Evolutionary conservation across 2,888 invertebrate species (phyloP), one percentile per base, ranked within the genome.

Genomic region (Acleris cristana): DNA sequence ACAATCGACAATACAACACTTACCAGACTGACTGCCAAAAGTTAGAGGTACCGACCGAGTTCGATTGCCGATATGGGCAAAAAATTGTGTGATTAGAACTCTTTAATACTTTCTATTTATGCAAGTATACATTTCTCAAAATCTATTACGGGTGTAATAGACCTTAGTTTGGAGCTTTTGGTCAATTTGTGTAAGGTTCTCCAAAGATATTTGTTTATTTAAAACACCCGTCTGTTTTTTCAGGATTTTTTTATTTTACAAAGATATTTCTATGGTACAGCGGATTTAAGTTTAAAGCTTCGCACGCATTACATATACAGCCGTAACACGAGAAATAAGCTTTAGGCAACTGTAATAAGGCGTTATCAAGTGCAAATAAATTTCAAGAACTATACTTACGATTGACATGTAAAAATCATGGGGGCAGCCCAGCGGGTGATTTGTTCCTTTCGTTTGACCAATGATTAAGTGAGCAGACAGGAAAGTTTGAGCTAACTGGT

Each of bases 401-500:
- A 89, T 88, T 89, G 86, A 84, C 82, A 84, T 83, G 83, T 77
- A 75, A 79, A 80, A 85, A 84, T 85, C 82, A 88, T 90, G 84
- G 87, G 91, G 90, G 88, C 80, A 71, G 59, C 65, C 8, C 79
- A 57, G 76, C 79, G 74, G 78, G 78, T 51, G 71, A 54, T 74
- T 64, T 71, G 67, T 56, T 52, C 49, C 67, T 56, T 65, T 67
- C 65, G 45, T 52, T 52, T 16, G 26, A n/a, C 14, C 16, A 26
- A 57, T 34, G 65, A 45, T 19, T 30, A 23, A 64, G 5, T 34
- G 14, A 49, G 19, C 6, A 64, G 59, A 64, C 21, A 16, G 44
- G 21, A n/a, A 2, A 59, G 14, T 19, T 7, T 7, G 5, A 54
- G 23, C 21, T 52, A 56, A 54, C 5, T 58, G 26, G 40, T 4